These are phyloP conservation scores for Erythrocercus mccallii DNA, from an alignment of 2,113 vertebrate genomes.

Conservation along the genomic window DNA sequence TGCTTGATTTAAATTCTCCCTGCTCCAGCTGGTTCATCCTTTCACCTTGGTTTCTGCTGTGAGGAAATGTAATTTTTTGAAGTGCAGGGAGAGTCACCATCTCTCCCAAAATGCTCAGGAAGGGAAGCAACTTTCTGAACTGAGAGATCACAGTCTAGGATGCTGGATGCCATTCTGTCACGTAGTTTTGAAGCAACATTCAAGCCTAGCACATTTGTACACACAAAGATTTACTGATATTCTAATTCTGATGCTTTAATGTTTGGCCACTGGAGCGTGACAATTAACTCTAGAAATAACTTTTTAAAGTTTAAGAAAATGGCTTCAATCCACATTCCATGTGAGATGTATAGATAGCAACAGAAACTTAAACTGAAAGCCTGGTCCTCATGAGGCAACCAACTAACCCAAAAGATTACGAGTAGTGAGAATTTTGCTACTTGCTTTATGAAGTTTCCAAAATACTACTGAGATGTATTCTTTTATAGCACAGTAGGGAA, in stretches of 20 bases:
- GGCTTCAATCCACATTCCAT: background rate
- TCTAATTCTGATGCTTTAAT: background rate
- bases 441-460: background rate
- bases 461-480: background rate
- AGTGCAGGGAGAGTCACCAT: fast-evolving
- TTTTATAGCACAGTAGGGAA: background rate
- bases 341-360: background rate
- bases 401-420: background rate
- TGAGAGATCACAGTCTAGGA: background rate
- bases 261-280: background rate
- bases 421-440: background rate
- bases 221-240: background rate
- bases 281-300: background rate
- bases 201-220: background rate
- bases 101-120: background rate
- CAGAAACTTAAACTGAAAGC: background rate
- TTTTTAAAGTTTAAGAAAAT: background rate
- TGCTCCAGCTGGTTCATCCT: fast-evolving
- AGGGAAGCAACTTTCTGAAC: background rate
- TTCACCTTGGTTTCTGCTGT: background rate
- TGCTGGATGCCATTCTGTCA: background rate
- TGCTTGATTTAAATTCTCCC: background rate
- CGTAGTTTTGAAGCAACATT: background rate
- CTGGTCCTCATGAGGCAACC: background rate
- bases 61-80: background rate